These are phyloP conservation scores for Pelecanoides urinatrix DNA, from an alignment of 2,113 vertebrate species.

Conservation along the genomic window DNA sequence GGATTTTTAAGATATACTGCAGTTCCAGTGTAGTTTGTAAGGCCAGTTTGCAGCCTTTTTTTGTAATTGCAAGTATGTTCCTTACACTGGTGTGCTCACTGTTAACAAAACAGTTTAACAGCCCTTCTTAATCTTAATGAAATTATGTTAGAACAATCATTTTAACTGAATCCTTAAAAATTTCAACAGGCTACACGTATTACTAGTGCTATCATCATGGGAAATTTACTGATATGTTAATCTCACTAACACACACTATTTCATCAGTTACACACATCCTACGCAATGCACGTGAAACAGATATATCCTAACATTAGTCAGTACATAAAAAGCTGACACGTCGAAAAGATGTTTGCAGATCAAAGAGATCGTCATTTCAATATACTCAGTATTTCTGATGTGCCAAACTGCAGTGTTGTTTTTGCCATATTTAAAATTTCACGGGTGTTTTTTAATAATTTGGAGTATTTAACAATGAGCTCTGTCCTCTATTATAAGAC, in stretches of 20 bases:
- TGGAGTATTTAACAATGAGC: background rate
- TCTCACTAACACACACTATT: background rate
- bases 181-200: background rate
- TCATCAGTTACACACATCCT: background rate
- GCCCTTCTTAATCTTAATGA: background rate
- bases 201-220: background rate
- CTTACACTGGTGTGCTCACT: background rate
- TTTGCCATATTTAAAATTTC: background rate
- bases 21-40: background rate
- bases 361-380: background rate
- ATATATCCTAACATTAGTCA: background rate
- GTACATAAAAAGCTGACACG: background rate
- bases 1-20: background rate
- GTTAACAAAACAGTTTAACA: background rate
- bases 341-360: background rate
- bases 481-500: background rate
- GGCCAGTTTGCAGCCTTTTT: background rate
- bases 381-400: background rate
- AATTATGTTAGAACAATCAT: background rate
- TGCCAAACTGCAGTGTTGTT: background rate
- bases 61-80: background rate
- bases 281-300: background rate
- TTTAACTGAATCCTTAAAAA: background rate
- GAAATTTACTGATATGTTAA: background rate
- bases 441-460: background rate